phyloP scores from a whole-genome alignment of 2,113 vertebrate genomes.

The Rana temporaria region DNA sequence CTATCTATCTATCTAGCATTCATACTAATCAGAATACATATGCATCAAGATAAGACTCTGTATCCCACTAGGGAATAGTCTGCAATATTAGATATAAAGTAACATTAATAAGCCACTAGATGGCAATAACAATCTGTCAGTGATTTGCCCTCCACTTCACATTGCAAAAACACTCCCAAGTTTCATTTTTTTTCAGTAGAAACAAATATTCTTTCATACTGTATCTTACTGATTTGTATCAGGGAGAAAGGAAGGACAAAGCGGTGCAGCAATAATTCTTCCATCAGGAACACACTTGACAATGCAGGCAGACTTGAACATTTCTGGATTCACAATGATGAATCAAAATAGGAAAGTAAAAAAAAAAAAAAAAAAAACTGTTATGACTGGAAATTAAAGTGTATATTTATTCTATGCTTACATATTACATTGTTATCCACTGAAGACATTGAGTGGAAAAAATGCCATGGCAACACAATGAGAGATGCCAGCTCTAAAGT shows the following conservation, averaged over 20 bases:
- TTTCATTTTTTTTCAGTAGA: slow-evolving; percentile 33
- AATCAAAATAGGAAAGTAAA: slow-evolving; percentile 29
- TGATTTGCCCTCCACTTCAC: slow-evolving; percentile 54
- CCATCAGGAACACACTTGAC: slow-evolving; percentile 51
- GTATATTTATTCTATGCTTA: not conserved
- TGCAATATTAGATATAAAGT: not conserved
- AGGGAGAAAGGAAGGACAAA: slow-evolving; percentile 57
- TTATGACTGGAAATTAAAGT: slow-evolving; percentile 44
- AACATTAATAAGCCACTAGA: slow-evolving; percentile 42
- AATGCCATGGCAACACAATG: no score
- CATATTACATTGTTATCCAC: not conserved
- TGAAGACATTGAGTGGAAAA: not conserved
- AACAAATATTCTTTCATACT: slow-evolving; percentile 56
- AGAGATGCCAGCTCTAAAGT: no score
- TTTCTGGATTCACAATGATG: slow-evolving; percentile 40
- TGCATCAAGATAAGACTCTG: not conserved
- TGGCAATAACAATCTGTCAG: slow-evolving; percentile 52
- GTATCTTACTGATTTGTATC: slow-evolving; percentile 55
- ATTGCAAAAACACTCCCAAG: slow-evolving; percentile 41
- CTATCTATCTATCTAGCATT: not conserved
- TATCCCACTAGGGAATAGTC: not conserved
- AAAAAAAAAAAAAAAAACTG: slow-evolving; percentile 25
- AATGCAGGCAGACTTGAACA: slow-evolving; percentile 33
- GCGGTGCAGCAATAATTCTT: slow-evolving; percentile 51
- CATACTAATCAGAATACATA: not conserved